Evolutionary conservation across 2,888 invertebrate genomes (phyloP).

Genomic region (Aspidiotus rigidus): DNA sequence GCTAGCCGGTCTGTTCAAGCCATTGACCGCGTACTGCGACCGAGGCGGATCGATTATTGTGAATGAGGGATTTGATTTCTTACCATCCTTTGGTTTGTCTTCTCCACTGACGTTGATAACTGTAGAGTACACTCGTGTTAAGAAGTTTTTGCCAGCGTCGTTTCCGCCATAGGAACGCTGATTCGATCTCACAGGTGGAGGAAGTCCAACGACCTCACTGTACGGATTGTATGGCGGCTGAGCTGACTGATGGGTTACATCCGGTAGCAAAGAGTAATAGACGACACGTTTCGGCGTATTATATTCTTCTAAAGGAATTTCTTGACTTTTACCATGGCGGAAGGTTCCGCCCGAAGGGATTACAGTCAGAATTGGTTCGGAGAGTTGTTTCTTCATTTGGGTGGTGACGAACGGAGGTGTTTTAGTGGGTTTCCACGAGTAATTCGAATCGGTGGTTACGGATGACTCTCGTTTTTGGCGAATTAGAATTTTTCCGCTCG

Average conservation of each 20-base stretch:
- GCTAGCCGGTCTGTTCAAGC: neutral
- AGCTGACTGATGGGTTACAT: neutral
- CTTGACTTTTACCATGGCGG: constrained; percentile 11
- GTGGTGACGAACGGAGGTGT: constrained; percentile 24
- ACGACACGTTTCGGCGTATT: neutral
- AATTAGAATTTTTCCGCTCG: too few relatives aligned
- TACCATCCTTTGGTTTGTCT: neutral
- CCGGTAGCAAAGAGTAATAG: neutral
- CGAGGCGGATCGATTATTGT: neutral
- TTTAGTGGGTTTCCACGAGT: constrained; percentile 20
- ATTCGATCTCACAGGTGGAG: neutral
- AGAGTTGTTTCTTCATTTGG: constrained; percentile 10
- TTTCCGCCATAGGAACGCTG: neutral
- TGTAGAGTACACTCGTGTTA: neutral
- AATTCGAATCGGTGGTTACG: neutral
- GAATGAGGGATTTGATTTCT: neutral
- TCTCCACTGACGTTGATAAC: neutral
- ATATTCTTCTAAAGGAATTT: neutral
- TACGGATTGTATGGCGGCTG: neutral
- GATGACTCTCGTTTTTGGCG: constrained; percentile 7
- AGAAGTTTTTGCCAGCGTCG: neutral
- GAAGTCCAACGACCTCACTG: neutral
- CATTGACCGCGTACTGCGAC: neutral
- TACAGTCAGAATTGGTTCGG: constrained; percentile 17
- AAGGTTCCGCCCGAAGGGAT: constrained; percentile 5